Percentiles rank a stretch among this genome's conserved stretches.
Evolutionary conservation across 2,888 invertebrate genomes (phyloP).

Genomic region (Encarsia formosa): DNA sequence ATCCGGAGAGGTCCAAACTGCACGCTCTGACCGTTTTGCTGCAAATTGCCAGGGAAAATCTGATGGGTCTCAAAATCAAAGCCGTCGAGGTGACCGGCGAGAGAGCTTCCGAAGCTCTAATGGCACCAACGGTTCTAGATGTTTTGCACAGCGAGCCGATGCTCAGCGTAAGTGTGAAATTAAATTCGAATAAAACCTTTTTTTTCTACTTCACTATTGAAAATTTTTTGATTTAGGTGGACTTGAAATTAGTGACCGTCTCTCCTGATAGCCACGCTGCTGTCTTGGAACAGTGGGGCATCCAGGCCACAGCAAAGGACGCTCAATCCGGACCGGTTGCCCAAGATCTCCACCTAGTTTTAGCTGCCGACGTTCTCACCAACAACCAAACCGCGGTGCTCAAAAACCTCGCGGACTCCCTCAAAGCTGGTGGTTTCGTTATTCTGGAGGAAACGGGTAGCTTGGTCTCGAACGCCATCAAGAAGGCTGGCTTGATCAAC

Average conservation of each 20-base stretch:
- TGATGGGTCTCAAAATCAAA: slow-evolving; percentile 65
- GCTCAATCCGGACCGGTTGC: slow-evolving; percentile 58
- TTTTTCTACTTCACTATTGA: not conserved
- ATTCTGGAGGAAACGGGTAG: slow-evolving; percentile 65
- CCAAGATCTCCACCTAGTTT: slow-evolving; percentile 65
- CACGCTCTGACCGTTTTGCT: slow-evolving; percentile 66
- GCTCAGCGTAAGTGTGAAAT: slow-evolving; percentile 50
- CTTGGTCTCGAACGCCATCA: slow-evolving; percentile 32
- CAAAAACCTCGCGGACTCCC: slow-evolving; percentile 58
- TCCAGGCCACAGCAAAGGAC: slow-evolving; percentile 66
- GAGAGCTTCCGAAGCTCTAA: slow-evolving; percentile 63
- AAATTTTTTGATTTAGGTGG: slow-evolving; percentile 46
- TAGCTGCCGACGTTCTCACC: slow-evolving; percentile 64
- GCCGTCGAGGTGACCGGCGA: slow-evolving; percentile 66
- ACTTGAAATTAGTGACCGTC: slow-evolving; percentile 58
- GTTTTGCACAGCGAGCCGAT: slow-evolving; percentile 72
- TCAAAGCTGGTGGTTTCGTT: slow-evolving; percentile 68
- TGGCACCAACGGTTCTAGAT: slow-evolving; percentile 60
- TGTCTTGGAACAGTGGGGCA: slow-evolving; percentile 58
- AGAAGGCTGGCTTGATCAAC: slow-evolving; percentile 53
- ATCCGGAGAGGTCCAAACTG: slow-evolving; percentile 58
- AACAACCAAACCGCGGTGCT: slow-evolving; percentile 56
- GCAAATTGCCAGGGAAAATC: slow-evolving; percentile 78
- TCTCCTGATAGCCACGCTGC: slow-evolving; percentile 57
- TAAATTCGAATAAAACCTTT: not conserved